Conservation (phyloP, 23 tunicate genomes). For the Phallusia fumigata region DNA sequence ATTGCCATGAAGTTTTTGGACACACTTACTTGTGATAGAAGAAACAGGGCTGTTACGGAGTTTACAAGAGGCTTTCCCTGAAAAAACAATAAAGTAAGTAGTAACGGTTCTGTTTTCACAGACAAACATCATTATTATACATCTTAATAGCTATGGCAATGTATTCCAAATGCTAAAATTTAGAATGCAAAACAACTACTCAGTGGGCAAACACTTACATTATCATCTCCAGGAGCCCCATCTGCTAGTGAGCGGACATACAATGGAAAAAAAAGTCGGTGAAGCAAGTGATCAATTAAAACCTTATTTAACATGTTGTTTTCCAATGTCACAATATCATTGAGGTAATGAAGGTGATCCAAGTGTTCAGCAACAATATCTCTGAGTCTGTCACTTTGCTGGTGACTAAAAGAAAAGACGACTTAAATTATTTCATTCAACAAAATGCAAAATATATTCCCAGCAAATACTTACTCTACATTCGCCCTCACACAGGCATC, state of each 20-base stretch:
- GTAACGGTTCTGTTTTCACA: no score
- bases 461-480: conserved; percentile 51
- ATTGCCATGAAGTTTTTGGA: no score
- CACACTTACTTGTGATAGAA: conserved; percentile 72
- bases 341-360: conserved; percentile 92
- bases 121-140: no score
- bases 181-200: neutral
- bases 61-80: conserved; percentile 39
- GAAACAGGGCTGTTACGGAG: conserved; percentile 83
- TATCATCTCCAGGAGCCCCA: conserved; percentile 59
- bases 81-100: neutral
- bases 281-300: conserved; percentile 66
- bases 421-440: neutral
- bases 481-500: conserved; percentile 72
- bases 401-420: conserved; percentile 54
- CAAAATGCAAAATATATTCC: neutral
- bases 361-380: conserved; percentile 90
- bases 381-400: conserved; percentile 68
- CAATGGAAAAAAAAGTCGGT: conserved; percentile 80
- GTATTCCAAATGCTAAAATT: no score
- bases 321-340: conserved; percentile 76
- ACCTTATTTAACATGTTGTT: conserved; percentile 73
- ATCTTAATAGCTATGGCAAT: no score
- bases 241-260: conserved; percentile 83
- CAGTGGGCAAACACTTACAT: no score